Percentiles rank a stretch among this genome's conserved stretches.
These are phyloP conservation scores for Parnassius apollo DNA, from an alignment of 2,888 invertebrate species.

Conservation along the genomic window DNA sequence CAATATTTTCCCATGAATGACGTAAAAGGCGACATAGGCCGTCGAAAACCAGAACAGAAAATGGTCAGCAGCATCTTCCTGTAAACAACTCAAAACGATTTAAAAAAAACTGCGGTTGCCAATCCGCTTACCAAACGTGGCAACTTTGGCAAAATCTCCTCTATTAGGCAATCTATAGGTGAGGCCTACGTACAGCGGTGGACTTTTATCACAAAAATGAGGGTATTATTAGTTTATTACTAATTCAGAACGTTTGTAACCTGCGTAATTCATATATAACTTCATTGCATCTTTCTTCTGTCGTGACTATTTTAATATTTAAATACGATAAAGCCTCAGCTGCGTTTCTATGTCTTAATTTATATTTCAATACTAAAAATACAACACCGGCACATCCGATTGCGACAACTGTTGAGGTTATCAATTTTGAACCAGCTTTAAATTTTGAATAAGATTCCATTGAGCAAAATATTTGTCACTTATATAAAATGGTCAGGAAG, in stretches of 20 bases:
- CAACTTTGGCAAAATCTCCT: no score
- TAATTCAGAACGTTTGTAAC: constrained; percentile 37
- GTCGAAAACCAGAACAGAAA: not conserved
- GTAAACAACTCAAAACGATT: no score
- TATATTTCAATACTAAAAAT: constrained; percentile 43
- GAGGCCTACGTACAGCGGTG: no score
- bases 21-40: not conserved
- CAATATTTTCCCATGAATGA: no score
- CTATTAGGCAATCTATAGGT: no score
- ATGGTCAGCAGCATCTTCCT: no score
- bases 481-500: not conserved
- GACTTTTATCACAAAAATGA: not conserved
- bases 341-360: constrained; percentile 38
- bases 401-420: constrained; percentile 44
- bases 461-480: not conserved
- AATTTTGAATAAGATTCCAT: constrained; percentile 42
- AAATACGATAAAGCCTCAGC: constrained; percentile 52
- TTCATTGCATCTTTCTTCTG: constrained; percentile 47
- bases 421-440: constrained; percentile 41
- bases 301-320: constrained; percentile 48
- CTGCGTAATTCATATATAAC: constrained; percentile 52
- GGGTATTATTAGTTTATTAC: not conserved
- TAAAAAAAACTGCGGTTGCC: no score
- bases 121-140: no score
- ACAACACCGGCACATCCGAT: constrained; percentile 46